Evolutionary conservation across 2,113 vertebrate genomes (phyloP).

Genomic region (Anarhynchus alexandrinus): DNA sequence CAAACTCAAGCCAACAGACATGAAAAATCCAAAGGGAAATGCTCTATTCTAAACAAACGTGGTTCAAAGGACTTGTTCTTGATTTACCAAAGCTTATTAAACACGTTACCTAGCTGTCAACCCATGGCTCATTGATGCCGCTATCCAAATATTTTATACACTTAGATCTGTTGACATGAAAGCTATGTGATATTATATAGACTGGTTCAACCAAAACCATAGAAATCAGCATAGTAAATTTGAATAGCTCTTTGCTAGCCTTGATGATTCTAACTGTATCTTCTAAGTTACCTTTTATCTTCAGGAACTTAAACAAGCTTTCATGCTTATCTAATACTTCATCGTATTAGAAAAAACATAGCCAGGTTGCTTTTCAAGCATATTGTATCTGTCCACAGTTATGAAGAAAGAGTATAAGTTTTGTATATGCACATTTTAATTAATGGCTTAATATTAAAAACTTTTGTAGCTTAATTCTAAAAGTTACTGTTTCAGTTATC

Average conservation of each 20-base stretch:
- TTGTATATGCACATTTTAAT: not conserved
- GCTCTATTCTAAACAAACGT: not conserved
- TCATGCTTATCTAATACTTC: not conserved
- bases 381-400: not conserved
- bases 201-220: not conserved
- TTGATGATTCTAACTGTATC: not conserved
- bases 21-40: not conserved
- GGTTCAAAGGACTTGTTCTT: not conserved
- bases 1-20: not conserved
- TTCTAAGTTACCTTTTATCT: not conserved
- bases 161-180: not conserved
- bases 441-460: not conserved
- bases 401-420: not conserved
- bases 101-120: not conserved
- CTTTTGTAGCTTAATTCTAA: not conserved
- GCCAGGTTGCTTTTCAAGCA: not conserved
- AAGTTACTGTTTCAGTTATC: not conserved
- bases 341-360: not conserved
- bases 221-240: not conserved
- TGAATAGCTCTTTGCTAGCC: not conserved
- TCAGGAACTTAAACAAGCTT: not conserved
- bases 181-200: not conserved
- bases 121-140: not conserved
- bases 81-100: not conserved
- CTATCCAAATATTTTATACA: not conserved